Evolutionary conservation across 2,888 invertebrate species (phyloP), one percentile per base, ranked within the genome.

Genomic region (Cremastobaeus sp.): DNA sequence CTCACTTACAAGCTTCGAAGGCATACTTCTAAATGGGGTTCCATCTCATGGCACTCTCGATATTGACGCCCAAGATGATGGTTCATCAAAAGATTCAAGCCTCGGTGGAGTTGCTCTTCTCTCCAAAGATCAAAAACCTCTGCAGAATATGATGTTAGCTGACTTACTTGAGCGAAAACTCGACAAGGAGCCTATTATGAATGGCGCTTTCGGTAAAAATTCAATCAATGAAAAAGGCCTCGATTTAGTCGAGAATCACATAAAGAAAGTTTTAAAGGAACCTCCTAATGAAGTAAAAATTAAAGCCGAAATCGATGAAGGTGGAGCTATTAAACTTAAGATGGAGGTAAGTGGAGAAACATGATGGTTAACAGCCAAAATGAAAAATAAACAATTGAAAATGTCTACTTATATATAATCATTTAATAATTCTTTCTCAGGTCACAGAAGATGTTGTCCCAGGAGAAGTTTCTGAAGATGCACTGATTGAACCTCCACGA

Each of bases 151-250:
- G 83, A 94, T 95, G 93, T 89, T 96, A 41, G 95, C 95, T 0
- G 95, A 96, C 85, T 88, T 96, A 50, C 88, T 96, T 2, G 96
- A 96, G 84, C 93, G 94, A 82, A 95, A 94, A 85, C 89, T 91
- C 8, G 91, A 91, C 45, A 91, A 90, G 65, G 91, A 91, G 55
- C 89, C 90, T 0, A 86, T 91, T 35, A 82, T 91, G 79, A 92
- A 92, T 81, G 92, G 92, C 2, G 89, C 90, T 14, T 81, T 90
- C 30, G 89, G 89, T 3, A 76, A 74, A 30, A 91, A 91, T 78
- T 88, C 90, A 47, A 89, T 91, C 68, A 90, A 90, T 72, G 91
- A 91, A 35, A 90, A 90, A 78, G 91, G 90, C 34, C 84, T 91
- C 70, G 91, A 92, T 83, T 84, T 92, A 47, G 90, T 92, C 1